phyloP scores from a whole-genome alignment of 64 coral and sea anemone species.

The Dendrophyllia cribrosa region DNA sequence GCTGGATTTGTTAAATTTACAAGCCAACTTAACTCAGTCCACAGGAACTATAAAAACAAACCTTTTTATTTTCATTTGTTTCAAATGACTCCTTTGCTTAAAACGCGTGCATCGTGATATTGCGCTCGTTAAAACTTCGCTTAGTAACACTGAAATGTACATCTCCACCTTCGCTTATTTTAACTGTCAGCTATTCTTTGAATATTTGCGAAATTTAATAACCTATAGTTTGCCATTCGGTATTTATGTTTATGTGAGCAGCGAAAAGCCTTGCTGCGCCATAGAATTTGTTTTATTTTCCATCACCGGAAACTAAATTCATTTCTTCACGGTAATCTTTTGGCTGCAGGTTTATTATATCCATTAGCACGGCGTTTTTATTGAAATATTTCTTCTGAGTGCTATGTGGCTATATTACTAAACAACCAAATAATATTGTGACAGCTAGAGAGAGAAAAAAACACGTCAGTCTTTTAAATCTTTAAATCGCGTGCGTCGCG shows the following conservation, averaged over 20 bases:
- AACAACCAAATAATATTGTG: conserved; percentile 15
- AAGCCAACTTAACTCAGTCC: conserved; percentile 25
- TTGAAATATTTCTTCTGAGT: conserved; percentile 14
- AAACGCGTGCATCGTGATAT: neutral
- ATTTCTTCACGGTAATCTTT: conserved; percentile 7
- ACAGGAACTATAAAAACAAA: conserved; percentile 56
- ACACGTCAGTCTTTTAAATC: neutral
- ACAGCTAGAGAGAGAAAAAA: neutral
- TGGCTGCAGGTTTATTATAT: conserved; percentile 4
- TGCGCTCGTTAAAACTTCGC: too few species aligned
- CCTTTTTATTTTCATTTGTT: conserved; percentile 15
- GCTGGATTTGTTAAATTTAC: conserved; percentile 51
- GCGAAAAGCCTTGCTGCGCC: conserved; percentile 27
- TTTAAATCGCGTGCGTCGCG: neutral
- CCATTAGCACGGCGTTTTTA: conserved; percentile 26
- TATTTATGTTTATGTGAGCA: conserved; percentile 24
- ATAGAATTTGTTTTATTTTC: conserved; percentile 35
- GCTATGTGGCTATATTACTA: neutral
- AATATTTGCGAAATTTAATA: conserved; percentile 36
- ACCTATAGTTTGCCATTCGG: neutral
- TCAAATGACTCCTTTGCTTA: conserved; percentile 4
- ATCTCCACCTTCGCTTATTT: neutral
- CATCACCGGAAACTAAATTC: conserved; percentile 36
- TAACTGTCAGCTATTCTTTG: conserved; percentile 1
- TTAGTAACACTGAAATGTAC: neutral